phyloP scores from a whole-genome alignment of 2,113 vertebrate genomes.

The Perca fluviatilis region DNA sequence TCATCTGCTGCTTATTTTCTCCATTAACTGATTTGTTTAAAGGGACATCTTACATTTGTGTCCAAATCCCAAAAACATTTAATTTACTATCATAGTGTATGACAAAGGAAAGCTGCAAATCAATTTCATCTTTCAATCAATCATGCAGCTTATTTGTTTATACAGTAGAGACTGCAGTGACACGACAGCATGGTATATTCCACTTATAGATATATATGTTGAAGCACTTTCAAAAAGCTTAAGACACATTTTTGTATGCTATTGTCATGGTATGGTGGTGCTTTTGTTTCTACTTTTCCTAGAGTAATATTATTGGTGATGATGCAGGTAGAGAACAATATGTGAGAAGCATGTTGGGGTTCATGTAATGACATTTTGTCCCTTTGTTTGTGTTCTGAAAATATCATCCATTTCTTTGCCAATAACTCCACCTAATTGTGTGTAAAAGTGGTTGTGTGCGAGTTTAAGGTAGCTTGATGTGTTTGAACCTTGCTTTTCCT shows the following conservation, averaged over 20 bases:
- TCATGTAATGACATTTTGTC: background rate
- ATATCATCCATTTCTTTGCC: background rate
- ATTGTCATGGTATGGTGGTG: background rate
- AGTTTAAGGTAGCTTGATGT: background rate
- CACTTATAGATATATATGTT: background rate
- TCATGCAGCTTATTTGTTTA: too few species aligned
- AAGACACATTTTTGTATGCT: background rate
- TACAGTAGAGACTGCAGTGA: background rate
- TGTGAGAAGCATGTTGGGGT: background rate
- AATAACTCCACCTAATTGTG: background rate
- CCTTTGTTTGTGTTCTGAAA: background rate
- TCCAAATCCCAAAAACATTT: background rate
- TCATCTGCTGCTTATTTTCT: background rate
- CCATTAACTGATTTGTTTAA: background rate
- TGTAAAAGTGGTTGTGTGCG: background rate
- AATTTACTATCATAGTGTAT: background rate
- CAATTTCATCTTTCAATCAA: too few species aligned
- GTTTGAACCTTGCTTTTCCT: constrained; percentile 5
- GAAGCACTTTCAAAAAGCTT: background rate
- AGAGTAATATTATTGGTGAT: background rate
- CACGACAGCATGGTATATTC: background rate
- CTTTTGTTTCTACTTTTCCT: background rate
- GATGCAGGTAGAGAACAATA: background rate
- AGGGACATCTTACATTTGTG: too few species aligned
- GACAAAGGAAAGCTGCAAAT: background rate